Percentiles rank a stretch among this genome's conserved stretches.
These are phyloP conservation scores for Pseudopodoces humilis DNA, from an alignment of 2,113 vertebrate species.

Conservation along the genomic window DNA sequence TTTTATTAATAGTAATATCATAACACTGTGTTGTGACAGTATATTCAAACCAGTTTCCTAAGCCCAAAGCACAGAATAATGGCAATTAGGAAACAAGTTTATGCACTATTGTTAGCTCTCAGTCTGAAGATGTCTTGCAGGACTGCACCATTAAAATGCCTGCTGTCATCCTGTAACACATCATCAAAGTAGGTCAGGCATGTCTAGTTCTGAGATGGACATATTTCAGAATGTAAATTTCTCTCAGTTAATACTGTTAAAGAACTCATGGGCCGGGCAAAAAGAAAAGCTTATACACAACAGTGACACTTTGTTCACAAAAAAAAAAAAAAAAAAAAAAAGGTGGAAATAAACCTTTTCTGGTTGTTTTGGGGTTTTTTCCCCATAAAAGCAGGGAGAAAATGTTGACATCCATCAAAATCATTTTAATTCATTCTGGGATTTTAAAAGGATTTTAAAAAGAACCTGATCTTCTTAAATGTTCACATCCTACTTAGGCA, in stretches of 20 bases:
- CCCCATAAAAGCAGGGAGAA: background rate
- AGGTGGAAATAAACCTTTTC: background rate
- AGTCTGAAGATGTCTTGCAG: background rate
- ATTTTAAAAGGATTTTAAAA: background rate
- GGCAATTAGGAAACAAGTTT: background rate
- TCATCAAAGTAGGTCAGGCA: background rate
- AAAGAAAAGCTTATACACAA: background rate
- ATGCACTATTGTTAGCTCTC: background rate
- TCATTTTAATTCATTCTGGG: background rate
- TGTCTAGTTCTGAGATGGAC: background rate
- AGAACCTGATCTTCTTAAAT: constrained; percentile 16
- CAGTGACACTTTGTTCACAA: background rate
- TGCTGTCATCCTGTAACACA: background rate
- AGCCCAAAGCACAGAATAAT: background rate
- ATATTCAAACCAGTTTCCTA: background rate
- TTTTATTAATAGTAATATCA: background rate
- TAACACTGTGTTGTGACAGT: background rate
- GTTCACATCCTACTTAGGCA: background rate
- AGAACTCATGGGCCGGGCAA: background rate
- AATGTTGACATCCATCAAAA: background rate
- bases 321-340: background rate
- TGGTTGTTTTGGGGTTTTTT: too few relatives aligned
- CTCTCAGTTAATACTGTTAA: background rate
- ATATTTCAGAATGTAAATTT: background rate
- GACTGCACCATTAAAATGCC: background rate